Conservation (phyloP, 2,113 vertebrate species). For the Sylvia atricapilla region DNA sequence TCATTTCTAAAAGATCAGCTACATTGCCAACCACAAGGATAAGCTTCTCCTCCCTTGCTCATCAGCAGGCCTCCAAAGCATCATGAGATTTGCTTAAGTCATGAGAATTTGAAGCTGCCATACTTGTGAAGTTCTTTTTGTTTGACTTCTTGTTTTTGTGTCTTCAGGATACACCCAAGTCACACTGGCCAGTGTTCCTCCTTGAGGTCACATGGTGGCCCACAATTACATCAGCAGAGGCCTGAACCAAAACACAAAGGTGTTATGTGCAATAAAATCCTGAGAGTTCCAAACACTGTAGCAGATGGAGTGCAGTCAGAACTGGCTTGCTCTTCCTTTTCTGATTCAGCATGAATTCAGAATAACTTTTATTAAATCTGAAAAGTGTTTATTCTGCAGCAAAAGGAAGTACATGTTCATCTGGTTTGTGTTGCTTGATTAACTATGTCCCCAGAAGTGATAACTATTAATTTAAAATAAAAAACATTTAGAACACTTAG, state of each 20-base stretch:
- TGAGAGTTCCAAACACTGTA: background rate
- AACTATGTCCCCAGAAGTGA: background rate
- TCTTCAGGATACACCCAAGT: conserved; percentile 37
- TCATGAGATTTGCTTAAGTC: conserved; percentile 8
- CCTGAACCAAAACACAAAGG: background rate
- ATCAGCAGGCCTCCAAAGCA: background rate
- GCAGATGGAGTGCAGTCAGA: background rate
- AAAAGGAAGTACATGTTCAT: background rate
- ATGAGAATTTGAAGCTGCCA: conserved; percentile 22
- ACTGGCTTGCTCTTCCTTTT: background rate
- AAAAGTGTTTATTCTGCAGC: background rate
- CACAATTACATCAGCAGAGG: conserved; percentile 10
- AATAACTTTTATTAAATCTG: background rate
- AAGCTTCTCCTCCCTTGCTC: background rate
- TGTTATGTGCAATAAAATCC: background rate
- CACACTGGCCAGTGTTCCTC: conserved; percentile 25
- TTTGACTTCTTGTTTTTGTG: conserved; percentile 48
- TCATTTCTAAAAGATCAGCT: background rate
- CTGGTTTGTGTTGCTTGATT: background rate
- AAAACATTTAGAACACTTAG: background rate
- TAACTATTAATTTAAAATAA: background rate
- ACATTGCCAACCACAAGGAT: background rate
- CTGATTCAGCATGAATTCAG: background rate
- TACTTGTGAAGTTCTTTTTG: background rate
- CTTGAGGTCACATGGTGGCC: conserved; percentile 28